These are phyloP conservation scores for Allygus modestus DNA, from an alignment of 2,888 invertebrate species.

Conservation along the genomic window DNA sequence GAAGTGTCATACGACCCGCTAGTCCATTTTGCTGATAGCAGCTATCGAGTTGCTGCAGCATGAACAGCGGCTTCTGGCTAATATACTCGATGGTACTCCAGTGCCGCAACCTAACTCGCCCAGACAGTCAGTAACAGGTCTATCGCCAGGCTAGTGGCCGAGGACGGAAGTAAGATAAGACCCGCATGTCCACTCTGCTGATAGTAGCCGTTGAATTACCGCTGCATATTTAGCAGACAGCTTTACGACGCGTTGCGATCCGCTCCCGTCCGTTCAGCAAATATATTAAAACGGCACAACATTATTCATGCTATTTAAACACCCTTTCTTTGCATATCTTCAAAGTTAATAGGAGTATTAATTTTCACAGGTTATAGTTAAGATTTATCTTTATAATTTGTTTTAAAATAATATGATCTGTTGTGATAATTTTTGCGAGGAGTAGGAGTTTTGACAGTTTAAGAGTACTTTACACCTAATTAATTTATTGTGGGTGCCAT, in stretches of 20 bases:
- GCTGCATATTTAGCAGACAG: constrained; percentile 50
- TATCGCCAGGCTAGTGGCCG: constrained; percentile 32
- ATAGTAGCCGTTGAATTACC: constrained; percentile 36
- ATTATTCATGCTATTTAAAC: constrained; percentile 37
- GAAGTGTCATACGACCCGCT: constrained; percentile 33
- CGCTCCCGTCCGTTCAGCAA: not conserved
- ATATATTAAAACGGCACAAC: constrained; percentile 37
- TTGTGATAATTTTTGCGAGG: not conserved
- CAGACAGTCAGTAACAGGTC: not conserved
- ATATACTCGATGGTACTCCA: not conserved
- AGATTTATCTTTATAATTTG: not conserved
- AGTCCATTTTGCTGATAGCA: constrained; percentile 22
- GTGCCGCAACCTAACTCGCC: too few relatives aligned
- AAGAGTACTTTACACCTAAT: not conserved
- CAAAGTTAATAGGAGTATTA: not conserved
- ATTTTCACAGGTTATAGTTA: not conserved
- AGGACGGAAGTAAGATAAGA: constrained; percentile 39
- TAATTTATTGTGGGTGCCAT: not conserved
- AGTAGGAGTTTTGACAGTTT: not conserved
- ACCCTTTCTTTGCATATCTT: not conserved
- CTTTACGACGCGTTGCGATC: constrained; percentile 33
- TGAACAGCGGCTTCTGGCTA: too few relatives aligned
- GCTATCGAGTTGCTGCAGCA: not conserved
- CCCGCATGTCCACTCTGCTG: constrained; percentile 52
- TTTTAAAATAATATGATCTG: not conserved